Base-by-base conservation (phyloP, 2,888 invertebrate genomes). In the Cephus spinipes region DNA sequence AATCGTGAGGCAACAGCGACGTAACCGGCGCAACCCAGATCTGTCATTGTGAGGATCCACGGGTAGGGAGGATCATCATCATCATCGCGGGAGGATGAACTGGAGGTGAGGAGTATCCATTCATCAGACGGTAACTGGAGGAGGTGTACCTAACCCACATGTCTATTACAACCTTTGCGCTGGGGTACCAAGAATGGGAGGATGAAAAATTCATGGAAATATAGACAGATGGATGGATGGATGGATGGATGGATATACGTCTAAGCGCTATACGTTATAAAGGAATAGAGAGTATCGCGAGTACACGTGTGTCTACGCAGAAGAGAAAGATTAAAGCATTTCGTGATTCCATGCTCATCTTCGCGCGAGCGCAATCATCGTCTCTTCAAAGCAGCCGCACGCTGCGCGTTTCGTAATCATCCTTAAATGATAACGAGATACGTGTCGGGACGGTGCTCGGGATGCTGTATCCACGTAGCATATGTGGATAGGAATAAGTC, bases 381-480 rank as follows among this genome's bases (percentile, higher is more conserved):
- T 85, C 84, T 82, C 77, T 79, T 84, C 83, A 85, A 83, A 85
- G 84, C 79, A 79, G 82, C 82, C 81, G 84, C 84, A 82, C 82
- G 77, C 80, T 69, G 77, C 76, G 73, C 79, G 81, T 86, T 87
- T 85, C 82, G 86, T 84, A 89, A 89, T 87, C 76, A 79, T 83
- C 83, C 83, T 85, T 83, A 86, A 88, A 87, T 87, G 87, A 89
- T 88, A 88, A 88, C 87, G 84, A 86, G 86, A 85, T 84, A 85
- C 83, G 80, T 80, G 81, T 81, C 68, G 80, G 83, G 32, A 55
- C 55, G 55, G 9, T 55, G 23, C 55, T 55, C 55, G 3, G 23
- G 55, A 23, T 55, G 23, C 55, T 9, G 15, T 23, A 55, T 55
- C 23, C 55, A 55, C 55, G 9, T 55, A 55, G 23, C 23, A 23